phyloP scores from a whole-genome alignment of 2,113 vertebrate species.

The Pseudolaguvia tuberculata region DNA sequence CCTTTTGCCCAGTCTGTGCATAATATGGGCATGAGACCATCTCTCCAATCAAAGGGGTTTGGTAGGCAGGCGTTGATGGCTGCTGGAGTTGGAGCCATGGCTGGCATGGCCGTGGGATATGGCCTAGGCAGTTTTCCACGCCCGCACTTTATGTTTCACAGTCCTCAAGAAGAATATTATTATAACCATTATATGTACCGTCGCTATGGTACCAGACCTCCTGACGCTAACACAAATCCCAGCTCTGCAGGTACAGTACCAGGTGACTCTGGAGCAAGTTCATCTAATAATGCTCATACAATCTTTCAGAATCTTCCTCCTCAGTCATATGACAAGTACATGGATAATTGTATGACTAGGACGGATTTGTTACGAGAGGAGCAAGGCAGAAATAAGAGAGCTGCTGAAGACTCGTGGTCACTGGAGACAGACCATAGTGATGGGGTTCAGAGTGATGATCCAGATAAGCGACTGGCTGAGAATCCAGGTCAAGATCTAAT shows the following conservation, averaged over 20 bases:
- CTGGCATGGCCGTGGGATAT: constrained; percentile 69
- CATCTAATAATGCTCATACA: constrained; percentile 63
- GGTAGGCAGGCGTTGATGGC: constrained; percentile 62
- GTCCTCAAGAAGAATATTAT: constrained; percentile 62
- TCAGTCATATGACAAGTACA: constrained; percentile 59
- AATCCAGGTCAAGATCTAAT: background rate
- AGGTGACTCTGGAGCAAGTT: constrained; percentile 26
- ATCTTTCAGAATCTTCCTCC: constrained; percentile 46
- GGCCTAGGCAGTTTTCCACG: constrained; percentile 66
- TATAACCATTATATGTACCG: constrained; percentile 73
- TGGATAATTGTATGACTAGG: constrained; percentile 64
- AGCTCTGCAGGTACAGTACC: constrained; percentile 17
- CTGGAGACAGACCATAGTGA: background rate
- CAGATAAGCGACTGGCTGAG: background rate
- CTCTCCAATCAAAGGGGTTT: constrained; percentile 63
- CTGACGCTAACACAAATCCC: constrained; percentile 27
- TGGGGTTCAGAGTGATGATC: background rate
- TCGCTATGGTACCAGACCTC: constrained; percentile 55
- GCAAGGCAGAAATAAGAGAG: constrained; percentile 29
- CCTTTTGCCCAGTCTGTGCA: constrained; percentile 64
- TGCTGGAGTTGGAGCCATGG: constrained; percentile 62
- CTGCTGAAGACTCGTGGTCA: constrained; percentile 12
- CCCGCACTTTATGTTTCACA: constrained; percentile 63
- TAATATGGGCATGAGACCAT: constrained; percentile 55
- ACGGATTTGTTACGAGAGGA: constrained; percentile 52